A percentile compares a stretch with the other conserved stretches of the same genome.
Conservation (phyloP, 2,797 vertebrate species). For the Taenioides sp. region DNA sequence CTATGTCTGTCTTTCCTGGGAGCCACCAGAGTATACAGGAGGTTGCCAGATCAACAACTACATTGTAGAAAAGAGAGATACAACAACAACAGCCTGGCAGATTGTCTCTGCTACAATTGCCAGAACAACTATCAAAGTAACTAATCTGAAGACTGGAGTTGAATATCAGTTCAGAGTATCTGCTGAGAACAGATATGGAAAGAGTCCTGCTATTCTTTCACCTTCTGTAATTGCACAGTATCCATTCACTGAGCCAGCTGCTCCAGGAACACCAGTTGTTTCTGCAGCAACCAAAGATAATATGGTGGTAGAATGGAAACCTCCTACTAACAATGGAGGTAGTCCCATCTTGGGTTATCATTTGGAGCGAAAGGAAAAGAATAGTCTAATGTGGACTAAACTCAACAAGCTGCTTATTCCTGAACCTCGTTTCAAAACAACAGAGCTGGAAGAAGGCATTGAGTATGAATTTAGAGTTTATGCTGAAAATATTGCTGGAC, state of each 20-base stretch:
- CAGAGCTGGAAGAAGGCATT: slow-evolving; percentile 94
- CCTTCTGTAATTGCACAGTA: slow-evolving; percentile 87
- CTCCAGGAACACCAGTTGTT: slow-evolving; percentile 88
- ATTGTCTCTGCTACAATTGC: slow-evolving; percentile 97
- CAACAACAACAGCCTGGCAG: slow-evolving; percentile 92
- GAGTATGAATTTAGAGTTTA: slow-evolving; percentile 98
- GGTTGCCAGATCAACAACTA: slow-evolving; percentile 99
- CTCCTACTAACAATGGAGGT: slow-evolving; percentile 91
- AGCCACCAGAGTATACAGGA: slow-evolving; percentile 91
- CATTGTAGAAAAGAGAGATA: slow-evolving; percentile 97
- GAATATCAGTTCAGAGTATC: slow-evolving; percentile 98
- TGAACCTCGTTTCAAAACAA: slow-evolving; percentile 90
- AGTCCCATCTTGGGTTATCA: slow-evolving; percentile 93
- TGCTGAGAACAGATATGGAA: slow-evolving; percentile 98
- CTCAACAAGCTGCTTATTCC: slow-evolving; percentile 89
- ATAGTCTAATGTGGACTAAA: slow-evolving; percentile 95
- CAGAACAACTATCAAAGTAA: slow-evolving; percentile 94
- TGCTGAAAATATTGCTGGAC: slow-evolving; percentile 95
- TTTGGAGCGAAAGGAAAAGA: slow-evolving; percentile 96
- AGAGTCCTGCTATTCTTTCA: slow-evolving; percentile 88
- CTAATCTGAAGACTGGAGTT: slow-evolving; percentile 89
- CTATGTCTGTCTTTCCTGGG: slow-evolving; percentile 90
- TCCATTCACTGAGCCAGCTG: slow-evolving; percentile 90
- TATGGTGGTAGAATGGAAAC: slow-evolving; percentile 95
- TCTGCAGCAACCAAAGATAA: slow-evolving; percentile 88